phyloP scores from a whole-genome alignment of 30 jellyfish, hydroid and myxozoan genomes.

The Aurelia aurita complex sp. Pacific region DNA sequence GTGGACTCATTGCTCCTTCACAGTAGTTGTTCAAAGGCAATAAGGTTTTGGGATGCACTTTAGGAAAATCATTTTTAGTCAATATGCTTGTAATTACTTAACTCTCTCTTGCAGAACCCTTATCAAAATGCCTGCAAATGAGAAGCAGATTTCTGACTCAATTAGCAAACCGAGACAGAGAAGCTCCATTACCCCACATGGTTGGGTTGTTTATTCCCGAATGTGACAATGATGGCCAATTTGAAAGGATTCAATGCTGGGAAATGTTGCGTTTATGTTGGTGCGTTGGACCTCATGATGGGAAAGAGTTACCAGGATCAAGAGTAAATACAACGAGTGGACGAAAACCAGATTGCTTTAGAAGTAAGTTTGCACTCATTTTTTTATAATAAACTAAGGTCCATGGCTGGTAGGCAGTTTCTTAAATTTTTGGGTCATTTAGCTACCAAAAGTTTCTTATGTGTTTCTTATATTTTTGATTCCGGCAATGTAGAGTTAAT shows the following conservation, averaged over 20 bases:
- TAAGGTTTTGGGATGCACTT: no score
- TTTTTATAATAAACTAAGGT: no score
- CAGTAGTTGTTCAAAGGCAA: no score
- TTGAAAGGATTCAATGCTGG: conserved; percentile 80
- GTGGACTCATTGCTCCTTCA: no score
- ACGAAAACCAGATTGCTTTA: conserved; percentile 66
- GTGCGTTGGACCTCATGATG: conserved; percentile 89
- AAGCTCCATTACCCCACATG: background rate
- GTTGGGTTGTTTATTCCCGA: conserved; percentile 50
- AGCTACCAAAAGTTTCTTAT: no score
- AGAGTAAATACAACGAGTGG: conserved; percentile 55
- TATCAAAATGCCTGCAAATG: conserved; percentile 34
- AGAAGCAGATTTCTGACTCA: conserved; percentile 19
- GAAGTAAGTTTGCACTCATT: conserved; percentile 23
- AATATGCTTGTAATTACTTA: no score
- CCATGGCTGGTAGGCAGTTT: no score
- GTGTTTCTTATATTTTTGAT: no score
- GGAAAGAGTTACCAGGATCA: conserved; percentile 78
- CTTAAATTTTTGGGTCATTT: no score
- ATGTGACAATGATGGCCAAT: conserved; percentile 76
- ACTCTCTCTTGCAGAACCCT: conserved; percentile 4
- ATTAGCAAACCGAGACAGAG: conserved; percentile 2
- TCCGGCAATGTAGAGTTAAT: no score
- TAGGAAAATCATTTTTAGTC: no score
- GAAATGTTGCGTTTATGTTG: conserved; percentile 70